Conservation (phyloP, 2,797 vertebrate species). For the Crypturellus tataupa region DNA sequence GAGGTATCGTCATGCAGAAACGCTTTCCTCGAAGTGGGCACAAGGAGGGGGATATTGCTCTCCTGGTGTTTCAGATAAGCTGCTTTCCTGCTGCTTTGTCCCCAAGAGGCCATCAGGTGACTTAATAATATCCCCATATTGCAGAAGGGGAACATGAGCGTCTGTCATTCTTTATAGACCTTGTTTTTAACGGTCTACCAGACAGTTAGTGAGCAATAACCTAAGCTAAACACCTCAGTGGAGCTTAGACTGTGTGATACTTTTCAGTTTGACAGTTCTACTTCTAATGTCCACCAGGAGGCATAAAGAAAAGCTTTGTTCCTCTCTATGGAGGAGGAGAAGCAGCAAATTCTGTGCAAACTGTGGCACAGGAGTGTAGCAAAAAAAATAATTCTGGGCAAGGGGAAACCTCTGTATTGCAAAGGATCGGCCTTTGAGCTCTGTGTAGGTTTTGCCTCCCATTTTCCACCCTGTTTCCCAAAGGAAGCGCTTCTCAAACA, state of each 20-base stretch:
- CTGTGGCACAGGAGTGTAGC: neutral
- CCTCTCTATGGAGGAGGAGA: neutral
- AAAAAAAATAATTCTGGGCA: fast-evolving
- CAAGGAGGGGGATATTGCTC: constrained; percentile 62
- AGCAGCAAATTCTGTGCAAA: neutral
- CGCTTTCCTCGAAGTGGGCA: constrained; percentile 33
- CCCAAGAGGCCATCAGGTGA: neutral
- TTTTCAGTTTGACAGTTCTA: neutral
- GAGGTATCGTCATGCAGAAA: neutral
- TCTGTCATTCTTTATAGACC: neutral
- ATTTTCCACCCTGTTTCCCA: fast-evolving
- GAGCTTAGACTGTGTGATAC: neutral
- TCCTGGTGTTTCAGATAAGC: neutral
- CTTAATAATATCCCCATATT: neutral
- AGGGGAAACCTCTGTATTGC: neutral
- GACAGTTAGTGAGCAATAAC: neutral
- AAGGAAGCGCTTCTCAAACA: neutral
- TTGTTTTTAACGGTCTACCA: neutral
- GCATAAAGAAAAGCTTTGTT: neutral
- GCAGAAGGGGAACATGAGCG: fast-evolving
- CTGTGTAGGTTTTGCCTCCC: neutral
- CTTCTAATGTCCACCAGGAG: neutral
- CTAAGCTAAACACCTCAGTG: neutral
- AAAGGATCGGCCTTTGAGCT: neutral
- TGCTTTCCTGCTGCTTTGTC: neutral